These are phyloP conservation scores for Coendou prehensilis DNA, from an alignment of 2,797 vertebrate genomes.

Conservation along the genomic window DNA sequence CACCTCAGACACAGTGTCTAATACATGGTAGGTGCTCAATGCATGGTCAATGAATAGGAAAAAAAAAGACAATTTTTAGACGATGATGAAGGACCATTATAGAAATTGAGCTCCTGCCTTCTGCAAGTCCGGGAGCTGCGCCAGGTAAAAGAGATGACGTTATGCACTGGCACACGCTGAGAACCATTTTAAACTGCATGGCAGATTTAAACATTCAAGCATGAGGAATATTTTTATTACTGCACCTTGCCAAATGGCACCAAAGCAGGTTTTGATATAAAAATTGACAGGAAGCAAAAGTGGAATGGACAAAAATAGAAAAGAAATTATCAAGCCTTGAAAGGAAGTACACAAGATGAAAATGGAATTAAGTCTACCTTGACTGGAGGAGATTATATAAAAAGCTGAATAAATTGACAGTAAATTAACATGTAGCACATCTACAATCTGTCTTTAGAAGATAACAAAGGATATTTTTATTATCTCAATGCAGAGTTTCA, in stretches of 20 bases:
- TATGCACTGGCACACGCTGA: background rate
- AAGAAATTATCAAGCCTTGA: conserved; percentile 78
- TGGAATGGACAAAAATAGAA: conserved; percentile 82
- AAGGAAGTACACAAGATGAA: conserved; percentile 78
- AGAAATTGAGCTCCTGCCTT: conserved; percentile 13
- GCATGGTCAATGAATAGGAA: background rate
- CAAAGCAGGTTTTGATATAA: conserved; percentile 79
- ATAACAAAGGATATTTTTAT: conserved; percentile 75
- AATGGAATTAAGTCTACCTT: conserved; percentile 74
- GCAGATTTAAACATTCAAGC: conserved; percentile 75
- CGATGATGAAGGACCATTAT: background rate
- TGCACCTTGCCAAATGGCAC: conserved; percentile 78
- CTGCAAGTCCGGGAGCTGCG: background rate
- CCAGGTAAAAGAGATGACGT: conserved; percentile 41
- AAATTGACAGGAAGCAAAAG: conserved; percentile 83
- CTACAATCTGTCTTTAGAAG: conserved; percentile 58
- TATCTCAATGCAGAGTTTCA: conserved; percentile 63
- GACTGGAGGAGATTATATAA: conserved; percentile 63
- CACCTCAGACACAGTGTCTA: background rate
- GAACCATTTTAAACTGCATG: conserved; percentile 65
- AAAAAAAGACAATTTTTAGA: background rate
- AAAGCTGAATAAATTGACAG: conserved; percentile 70
- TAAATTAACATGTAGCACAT: conserved; percentile 67
- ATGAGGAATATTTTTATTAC: conserved; percentile 75
- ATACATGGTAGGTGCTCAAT: conserved; percentile 4